These are phyloP conservation scores for Cybosia mesomella DNA, from an alignment of 2,888 invertebrate genomes.

Conservation along the genomic window DNA sequence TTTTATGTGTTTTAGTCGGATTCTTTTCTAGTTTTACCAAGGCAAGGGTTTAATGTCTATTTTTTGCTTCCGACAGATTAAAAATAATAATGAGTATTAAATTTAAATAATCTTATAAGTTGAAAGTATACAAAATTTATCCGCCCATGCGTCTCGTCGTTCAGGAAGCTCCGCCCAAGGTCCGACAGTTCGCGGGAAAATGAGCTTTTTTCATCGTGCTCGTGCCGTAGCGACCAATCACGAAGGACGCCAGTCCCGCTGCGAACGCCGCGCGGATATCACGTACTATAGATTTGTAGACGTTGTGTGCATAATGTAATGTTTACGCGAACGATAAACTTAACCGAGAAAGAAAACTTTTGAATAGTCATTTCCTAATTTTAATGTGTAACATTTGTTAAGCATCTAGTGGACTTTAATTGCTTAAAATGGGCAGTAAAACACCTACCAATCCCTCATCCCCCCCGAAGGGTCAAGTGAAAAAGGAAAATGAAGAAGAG, in stretches of 20 bases:
- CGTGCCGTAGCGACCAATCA: constrained; percentile 56
- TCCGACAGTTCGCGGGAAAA: constrained; percentile 68
- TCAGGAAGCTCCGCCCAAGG: constrained; percentile 74
- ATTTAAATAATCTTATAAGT: constrained; percentile 8
- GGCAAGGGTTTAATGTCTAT: neutral
- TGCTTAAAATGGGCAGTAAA: constrained; percentile 83
- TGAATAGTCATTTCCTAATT: constrained; percentile 51
- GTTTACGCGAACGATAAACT: constrained; percentile 76
- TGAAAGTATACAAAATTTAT: constrained; percentile 43
- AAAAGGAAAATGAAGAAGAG: constrained; percentile 92
- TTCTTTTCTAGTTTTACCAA: neutral
- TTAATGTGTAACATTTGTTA: constrained; percentile 44
- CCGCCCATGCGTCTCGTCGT: constrained; percentile 62
- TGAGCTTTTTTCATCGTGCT: constrained; percentile 62
- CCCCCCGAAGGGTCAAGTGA: constrained; percentile 82
- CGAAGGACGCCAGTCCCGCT: constrained; percentile 65
- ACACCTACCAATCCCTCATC: constrained; percentile 73
- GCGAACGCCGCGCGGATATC: constrained; percentile 57
- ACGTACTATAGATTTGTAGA: constrained; percentile 40
- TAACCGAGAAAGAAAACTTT: constrained; percentile 66
- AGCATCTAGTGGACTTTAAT: constrained; percentile 52
- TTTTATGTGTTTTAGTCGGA: neutral
- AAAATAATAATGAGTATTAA: neutral
- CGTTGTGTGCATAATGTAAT: constrained; percentile 57
- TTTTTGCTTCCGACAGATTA: neutral